Conservation (phyloP, 2,888 invertebrate species). For the Amaurobius ferox region DNA sequence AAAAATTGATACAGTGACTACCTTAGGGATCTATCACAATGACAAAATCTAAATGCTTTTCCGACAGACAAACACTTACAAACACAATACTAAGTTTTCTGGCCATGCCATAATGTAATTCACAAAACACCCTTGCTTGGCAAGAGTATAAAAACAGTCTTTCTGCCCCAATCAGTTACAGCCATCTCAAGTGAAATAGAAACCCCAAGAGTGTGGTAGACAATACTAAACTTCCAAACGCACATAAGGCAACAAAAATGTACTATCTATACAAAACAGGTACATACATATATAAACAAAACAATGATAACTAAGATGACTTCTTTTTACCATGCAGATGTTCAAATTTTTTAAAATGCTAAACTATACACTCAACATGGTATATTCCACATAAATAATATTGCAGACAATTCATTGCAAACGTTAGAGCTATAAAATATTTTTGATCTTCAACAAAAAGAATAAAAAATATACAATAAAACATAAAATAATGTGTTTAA, state of each 20-base stretch:
- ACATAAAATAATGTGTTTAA: neutral
- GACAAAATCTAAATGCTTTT: slow-evolving; percentile 72
- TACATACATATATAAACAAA: slow-evolving; percentile 10
- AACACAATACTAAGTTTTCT: slow-evolving; percentile 72
- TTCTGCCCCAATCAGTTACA: neutral
- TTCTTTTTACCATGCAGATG: neutral
- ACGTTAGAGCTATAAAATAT: neutral
- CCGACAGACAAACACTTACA: slow-evolving; percentile 61
- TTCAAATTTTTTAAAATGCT: too few relatives aligned
- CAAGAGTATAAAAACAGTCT: slow-evolving; percentile 60
- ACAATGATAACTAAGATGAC: neutral
- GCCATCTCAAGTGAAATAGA: slow-evolving; percentile 1
- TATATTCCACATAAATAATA: neutral
- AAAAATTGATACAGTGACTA: slow-evolving; percentile 69
- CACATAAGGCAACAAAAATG: neutral
- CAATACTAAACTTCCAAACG: neutral
- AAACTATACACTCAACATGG: neutral
- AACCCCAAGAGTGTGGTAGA: slow-evolving; percentile 68
- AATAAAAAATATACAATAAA: slow-evolving; percentile 41
- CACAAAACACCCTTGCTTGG: slow-evolving; percentile 70
- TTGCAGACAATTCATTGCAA: neutral
- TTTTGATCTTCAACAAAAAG: slow-evolving; percentile 51
- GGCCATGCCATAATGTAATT: slow-evolving; percentile 68
- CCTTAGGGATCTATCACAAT: slow-evolving; percentile 71
- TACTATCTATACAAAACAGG: slow-evolving; percentile 21